Evolutionary conservation across 2,888 invertebrate genomes (phyloP), one percentile per base, ranked within the genome.

Genomic region (Parasteatoda lunata): DNA sequence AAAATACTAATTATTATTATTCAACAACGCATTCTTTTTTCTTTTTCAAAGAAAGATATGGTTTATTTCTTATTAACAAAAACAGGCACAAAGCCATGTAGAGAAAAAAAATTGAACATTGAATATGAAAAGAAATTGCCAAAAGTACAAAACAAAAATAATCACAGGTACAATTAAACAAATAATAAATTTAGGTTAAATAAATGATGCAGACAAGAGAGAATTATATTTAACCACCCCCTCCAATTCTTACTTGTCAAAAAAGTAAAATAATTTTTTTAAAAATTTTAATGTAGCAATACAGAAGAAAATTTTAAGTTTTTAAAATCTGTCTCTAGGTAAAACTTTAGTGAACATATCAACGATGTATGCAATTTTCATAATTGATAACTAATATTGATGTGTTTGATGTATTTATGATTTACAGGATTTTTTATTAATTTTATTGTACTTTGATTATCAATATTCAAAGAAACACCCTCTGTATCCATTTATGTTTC

Each of bases 371-470:
- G 9, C 11, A 59, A 11, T 59, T 9, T 59, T 4, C 54, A 54
- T n/a, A 13, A n/a, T 59, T n/a, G 9, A 3, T 9, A 13, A 0
- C n/a, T 59, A n/a, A 49, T 72, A 71, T n/a, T 81, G 79, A 47
- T 82, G 88, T 89, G 66, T 89, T 90, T 70, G 90, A 88, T 84
- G 54, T 87, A 52, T 51, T 80, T 84, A 59, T 90, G 89, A 49
- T 77, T 72, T 15, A 89, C 89, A 11, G 89, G 88, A 71, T 91
- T 90, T 1, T 89, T 77, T 0, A 87, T 89, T 3, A 90, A 52
- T 64, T 82, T 78, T n/a, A 89, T 86, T 7, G 89, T 77, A 11
- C 86, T 82, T 59, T 90, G 90, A 69, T 90, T 90, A 65, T 90
- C 30, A 30, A 30, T 30, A 30, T 30, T 30, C 30, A 30, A 30